phyloP scores from a whole-genome alignment of 2,113 vertebrate genomes.

The Callospermophilus lateralis region DNA sequence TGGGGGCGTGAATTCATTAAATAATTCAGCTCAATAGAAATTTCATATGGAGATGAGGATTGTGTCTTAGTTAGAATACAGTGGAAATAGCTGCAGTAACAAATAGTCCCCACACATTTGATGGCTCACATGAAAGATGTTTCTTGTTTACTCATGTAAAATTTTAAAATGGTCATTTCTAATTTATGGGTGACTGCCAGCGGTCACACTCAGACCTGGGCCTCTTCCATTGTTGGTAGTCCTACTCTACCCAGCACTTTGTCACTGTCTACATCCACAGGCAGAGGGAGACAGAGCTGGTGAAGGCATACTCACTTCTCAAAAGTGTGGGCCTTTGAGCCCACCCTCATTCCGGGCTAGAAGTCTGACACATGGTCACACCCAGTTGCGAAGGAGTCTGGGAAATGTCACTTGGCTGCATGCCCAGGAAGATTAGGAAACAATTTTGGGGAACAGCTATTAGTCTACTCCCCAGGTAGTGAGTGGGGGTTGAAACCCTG shows the following conservation, averaged over 20 bases:
- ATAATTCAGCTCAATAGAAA: not conserved
- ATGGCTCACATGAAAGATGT: not conserved
- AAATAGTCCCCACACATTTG: not conserved
- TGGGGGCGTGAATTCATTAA: not conserved
- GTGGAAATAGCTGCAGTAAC: not conserved
- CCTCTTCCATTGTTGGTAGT: too few relatives aligned
- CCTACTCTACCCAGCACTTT: not conserved
- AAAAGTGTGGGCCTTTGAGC: not conserved
- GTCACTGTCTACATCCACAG: not conserved
- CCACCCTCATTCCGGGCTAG: not conserved
- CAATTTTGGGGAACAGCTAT: not conserved
- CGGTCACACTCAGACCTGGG: not conserved
- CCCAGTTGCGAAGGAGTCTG: not conserved
- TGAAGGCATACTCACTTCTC: not conserved
- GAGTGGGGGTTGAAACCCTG: not conserved
- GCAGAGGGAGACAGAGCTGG: not conserved
- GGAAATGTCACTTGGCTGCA: not conserved
- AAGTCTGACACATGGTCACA: not conserved
- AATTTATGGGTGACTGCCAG: not conserved
- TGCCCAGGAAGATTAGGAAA: not conserved
- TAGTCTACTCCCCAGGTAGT: not conserved
- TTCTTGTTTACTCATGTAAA: not conserved
- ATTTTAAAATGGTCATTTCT: not conserved
- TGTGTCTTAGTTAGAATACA: not conserved
- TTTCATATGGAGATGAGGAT: not conserved